Evolutionary conservation across 2,113 vertebrate genomes (phyloP).

Genomic region (Aspidoscelis tigris): DNA sequence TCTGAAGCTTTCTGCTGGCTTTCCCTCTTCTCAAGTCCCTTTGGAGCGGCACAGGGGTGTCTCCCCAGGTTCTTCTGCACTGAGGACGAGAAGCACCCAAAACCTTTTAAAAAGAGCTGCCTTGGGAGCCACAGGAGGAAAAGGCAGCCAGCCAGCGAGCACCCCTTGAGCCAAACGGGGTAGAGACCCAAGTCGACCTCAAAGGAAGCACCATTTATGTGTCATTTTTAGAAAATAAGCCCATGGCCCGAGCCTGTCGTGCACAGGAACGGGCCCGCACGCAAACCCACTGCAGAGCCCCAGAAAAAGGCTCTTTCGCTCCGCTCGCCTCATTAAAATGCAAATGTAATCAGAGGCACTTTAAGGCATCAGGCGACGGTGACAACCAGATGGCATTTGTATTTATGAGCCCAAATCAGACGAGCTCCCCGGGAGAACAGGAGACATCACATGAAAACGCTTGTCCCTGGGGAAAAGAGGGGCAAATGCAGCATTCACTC

Average conservation of each 20-base stretch:
- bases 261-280: too few species aligned
- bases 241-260: too few species aligned
- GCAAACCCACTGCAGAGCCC: background rate
- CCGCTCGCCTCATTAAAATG: conserved; percentile 15
- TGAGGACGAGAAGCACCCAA: background rate
- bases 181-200: background rate
- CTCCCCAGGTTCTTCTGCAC: background rate
- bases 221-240: background rate
- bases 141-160: background rate
- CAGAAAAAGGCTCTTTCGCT: background rate
- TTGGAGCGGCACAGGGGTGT: too few species aligned
- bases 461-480: background rate
- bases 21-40: background rate
- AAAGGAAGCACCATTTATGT: background rate
- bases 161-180: background rate
- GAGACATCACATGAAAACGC: background rate
- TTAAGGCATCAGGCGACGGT: background rate
- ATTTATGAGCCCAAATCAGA: background rate
- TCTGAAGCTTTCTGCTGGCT: background rate
- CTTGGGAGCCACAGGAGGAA: too few species aligned
- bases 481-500: background rate
- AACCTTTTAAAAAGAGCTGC: background rate
- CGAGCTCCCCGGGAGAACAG: background rate
- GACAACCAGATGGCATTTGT: conserved; percentile 12
- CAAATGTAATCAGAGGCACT: conserved; percentile 31